Conservation (phyloP, 2,113 vertebrate genomes). For the Meriones unguiculatus region DNA sequence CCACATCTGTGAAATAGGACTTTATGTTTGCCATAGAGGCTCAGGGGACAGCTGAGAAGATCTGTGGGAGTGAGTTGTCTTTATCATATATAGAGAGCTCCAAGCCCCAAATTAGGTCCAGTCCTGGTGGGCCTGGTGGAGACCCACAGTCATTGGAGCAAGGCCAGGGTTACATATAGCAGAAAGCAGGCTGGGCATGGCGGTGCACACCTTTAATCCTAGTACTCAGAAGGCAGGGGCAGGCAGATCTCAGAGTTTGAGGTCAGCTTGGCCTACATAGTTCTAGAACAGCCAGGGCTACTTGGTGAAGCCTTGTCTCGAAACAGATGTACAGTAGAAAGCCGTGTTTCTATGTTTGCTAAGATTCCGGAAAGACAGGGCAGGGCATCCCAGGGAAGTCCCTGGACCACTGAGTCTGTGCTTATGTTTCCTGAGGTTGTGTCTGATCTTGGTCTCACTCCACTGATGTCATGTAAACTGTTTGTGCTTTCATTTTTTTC, state of each 20-base stretch:
- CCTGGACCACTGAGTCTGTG: not conserved
- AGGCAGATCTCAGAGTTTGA: not conserved
- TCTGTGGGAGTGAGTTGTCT: fast-evolving
- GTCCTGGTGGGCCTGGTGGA: not conserved
- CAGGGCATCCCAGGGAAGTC: not conserved
- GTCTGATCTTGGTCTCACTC: not conserved
- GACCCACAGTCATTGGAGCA: not conserved
- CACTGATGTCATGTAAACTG: not conserved
- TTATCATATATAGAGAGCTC: not conserved
- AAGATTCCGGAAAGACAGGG: not conserved
- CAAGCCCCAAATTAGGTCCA: not conserved
- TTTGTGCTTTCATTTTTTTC: not conserved
- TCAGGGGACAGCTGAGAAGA: not conserved
- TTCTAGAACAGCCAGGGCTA: not conserved
- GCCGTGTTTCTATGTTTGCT: not conserved
- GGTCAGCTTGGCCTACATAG: not conserved
- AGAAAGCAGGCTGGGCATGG: not conserved
- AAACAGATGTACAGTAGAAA: not conserved
- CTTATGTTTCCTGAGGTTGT: not conserved
- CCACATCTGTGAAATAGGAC: not conserved
- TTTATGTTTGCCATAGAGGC: not conserved
- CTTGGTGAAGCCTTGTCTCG: not conserved
- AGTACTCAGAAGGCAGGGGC: not conserved
- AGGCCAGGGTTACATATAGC: not conserved
- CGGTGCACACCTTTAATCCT: not conserved